phyloP scores from a whole-genome alignment of 2,888 invertebrate species.

The Epinotia ramella region DNA sequence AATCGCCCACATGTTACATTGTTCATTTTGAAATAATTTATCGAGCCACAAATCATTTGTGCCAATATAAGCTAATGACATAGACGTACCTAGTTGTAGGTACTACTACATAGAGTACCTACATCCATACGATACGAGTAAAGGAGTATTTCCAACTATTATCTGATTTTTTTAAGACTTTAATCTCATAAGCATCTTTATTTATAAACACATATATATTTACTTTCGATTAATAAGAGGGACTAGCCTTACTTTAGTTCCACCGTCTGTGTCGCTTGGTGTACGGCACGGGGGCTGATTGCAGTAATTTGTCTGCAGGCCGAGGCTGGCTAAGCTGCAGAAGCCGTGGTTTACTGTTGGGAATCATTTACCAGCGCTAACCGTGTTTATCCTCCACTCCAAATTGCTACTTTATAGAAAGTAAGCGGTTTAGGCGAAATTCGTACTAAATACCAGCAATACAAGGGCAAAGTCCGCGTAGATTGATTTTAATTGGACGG shows the following conservation, averaged over 20 bases:
- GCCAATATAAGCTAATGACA: neutral
- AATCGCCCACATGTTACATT: neutral
- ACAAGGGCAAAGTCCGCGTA: neutral
- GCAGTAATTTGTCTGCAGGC: constrained; percentile 66
- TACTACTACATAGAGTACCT: no score
- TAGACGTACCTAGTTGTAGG: no score
- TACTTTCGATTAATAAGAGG: neutral
- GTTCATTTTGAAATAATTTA: neutral
- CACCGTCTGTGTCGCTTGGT: constrained; percentile 13
- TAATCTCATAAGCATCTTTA: no score
- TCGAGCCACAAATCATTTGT: neutral
- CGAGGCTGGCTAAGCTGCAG: constrained; percentile 50
- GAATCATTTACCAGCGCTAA: constrained; percentile 43
- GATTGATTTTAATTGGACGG: neutral
- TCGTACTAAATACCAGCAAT: neutral
- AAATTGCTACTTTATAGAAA: constrained; percentile 34
- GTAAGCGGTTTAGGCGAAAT: constrained; percentile 10
- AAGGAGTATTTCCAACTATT: no score
- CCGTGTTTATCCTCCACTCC: constrained; percentile 37
- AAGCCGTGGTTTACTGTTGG: constrained; percentile 50
- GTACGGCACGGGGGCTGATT: constrained; percentile 58
- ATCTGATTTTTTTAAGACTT: no score
- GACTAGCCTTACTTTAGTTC: neutral
- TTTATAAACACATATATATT: neutral
- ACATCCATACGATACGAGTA: no score